Percentiles rank a stretch among this genome's conserved stretches.
Evolutionary conservation across 2,113 vertebrate genomes (phyloP).

Genomic region (Lucifuga dentata): DNA sequence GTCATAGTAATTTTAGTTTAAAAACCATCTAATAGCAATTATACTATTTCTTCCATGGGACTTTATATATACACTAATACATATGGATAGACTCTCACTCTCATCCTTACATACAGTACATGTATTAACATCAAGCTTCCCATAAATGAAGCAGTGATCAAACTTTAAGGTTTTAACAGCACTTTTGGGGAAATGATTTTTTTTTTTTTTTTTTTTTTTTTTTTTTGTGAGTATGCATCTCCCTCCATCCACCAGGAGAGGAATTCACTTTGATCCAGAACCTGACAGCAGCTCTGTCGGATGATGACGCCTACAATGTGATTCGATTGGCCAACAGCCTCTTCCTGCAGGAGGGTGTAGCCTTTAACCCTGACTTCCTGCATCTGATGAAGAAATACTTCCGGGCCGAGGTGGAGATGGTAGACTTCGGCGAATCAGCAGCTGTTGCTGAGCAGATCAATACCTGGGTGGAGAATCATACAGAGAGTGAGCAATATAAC

Average conservation of each 20-base stretch:
- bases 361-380: constrained; percentile 91
- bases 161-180: background rate
- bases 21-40: too few species aligned
- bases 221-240: background rate
- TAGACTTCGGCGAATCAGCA: constrained; percentile 91
- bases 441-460: constrained; percentile 92
- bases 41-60: too few species aligned
- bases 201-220: too few species aligned
- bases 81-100: too few species aligned
- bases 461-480: constrained; percentile 96
- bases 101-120: too few species aligned
- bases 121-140: too few species aligned
- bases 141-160: too few species aligned
- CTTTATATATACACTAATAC: too few species aligned
- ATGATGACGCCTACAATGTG: constrained; percentile 87
- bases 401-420: constrained; percentile 87
- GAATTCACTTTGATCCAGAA: constrained; percentile 92
- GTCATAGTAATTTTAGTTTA: too few species aligned
- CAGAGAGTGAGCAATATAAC: constrained; percentile 89
- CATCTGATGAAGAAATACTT: constrained; percentile 93
- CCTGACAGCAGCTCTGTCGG: constrained; percentile 84
- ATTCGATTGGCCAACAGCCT: constrained; percentile 92
- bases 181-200: background rate
- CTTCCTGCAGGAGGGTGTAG: constrained; percentile 91
- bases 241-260: constrained; percentile 80